Evolutionary conservation across 2,888 invertebrate species (phyloP).

Genomic region (Harpagoxenus sublaevis): DNA sequence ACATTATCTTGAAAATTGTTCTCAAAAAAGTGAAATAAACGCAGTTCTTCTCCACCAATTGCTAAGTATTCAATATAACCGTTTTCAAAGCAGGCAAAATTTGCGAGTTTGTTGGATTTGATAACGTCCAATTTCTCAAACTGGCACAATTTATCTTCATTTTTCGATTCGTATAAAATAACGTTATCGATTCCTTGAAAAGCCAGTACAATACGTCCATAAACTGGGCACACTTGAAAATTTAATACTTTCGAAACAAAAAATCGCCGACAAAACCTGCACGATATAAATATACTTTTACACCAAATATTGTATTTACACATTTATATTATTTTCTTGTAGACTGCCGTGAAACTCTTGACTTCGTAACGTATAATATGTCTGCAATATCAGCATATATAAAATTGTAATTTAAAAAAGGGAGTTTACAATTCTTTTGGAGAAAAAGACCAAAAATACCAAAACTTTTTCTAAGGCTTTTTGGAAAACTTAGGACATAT

Average conservation of each 20-base stretch:
- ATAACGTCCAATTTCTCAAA: conserved; percentile 71
- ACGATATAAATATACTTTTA: neutral
- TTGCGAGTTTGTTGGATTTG: conserved; percentile 69
- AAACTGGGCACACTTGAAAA: conserved; percentile 73
- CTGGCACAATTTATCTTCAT: conserved; percentile 49
- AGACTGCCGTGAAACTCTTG: neutral
- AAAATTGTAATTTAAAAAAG: neutral
- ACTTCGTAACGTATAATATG: neutral
- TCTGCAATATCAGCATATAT: neutral
- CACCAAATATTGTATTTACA: neutral
- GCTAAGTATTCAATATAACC: conserved; percentile 78
- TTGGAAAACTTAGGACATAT: neutral
- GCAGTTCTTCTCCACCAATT: conserved; percentile 74
- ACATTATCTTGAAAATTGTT: conserved; percentile 72
- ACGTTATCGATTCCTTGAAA: conserved; percentile 68
- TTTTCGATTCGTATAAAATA: conserved; percentile 74
- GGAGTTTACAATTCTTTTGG: neutral
- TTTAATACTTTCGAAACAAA: conserved; percentile 63
- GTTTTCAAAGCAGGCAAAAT: conserved; percentile 80
- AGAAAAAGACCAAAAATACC: neutral
- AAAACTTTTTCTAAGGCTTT: neutral
- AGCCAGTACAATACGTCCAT: conserved; percentile 66
- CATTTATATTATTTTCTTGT: neutral
- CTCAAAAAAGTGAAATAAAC: conserved; percentile 72
- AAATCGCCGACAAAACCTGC: conserved; percentile 71